Base-by-base conservation (phyloP, 2,888 invertebrate genomes). In the Lamellibrachia columna region DNA sequence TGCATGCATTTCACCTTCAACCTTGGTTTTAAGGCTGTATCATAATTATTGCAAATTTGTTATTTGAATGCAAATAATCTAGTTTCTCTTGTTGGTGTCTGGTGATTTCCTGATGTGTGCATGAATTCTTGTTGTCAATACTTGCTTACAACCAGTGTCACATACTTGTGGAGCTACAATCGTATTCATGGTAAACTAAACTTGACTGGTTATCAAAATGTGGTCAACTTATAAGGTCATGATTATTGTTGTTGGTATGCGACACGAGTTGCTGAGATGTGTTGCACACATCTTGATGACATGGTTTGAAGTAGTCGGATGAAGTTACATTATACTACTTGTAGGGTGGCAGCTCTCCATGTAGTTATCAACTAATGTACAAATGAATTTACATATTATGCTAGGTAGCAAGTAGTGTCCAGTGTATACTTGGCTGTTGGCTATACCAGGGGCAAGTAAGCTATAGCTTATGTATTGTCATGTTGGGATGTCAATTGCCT, bases 61-160 rank as follows among this genome's bases (percentile, higher is more conserved):
- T 75, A n/a, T 75, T 75, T 75, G 75, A 75, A 22, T 75, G 75
- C 75, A 75, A n/a, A 75, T 75, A 22, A 75, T 75, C 75, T n/a
- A 75, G 75, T 22, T 75, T 3, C 22, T 75, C n/a, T 2, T 75
- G 15, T 75, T 22, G 11, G 75, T 75, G 75, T 75, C 75, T 75
- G 75, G 11, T 75, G 75, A 75, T 75, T 75, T 75, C 75, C 75
- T 22, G 22, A 75, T 22, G 75, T 75, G 22, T 75, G 75, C 75
- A 75, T 22, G n/a, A 3, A 75, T 75, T 75, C 75, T 75, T 75
- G 75, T 75, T 75, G 75, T 22, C 75, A 75, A 22, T 75, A 22
- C 75, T 75, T 75, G 75, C 75, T 75, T 75, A n/a, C n/a, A 75
- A 75, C 75, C 75, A 22, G 75, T 75, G 75, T 11, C n/a, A 6